These are phyloP conservation scores for Fistularia tabacaria DNA, from an alignment of 2,797 vertebrate genomes.

Conservation along the genomic window DNA sequence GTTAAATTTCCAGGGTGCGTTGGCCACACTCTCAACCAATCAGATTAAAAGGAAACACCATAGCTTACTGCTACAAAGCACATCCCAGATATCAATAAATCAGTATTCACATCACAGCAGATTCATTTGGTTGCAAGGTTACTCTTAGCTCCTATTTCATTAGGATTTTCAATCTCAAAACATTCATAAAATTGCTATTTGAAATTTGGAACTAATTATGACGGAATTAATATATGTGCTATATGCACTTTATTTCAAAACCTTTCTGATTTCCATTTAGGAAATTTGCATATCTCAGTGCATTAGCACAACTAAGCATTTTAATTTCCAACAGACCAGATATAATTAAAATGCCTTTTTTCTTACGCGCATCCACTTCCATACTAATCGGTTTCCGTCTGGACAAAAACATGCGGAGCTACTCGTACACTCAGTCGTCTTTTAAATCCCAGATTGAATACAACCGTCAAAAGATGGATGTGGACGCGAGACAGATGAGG, in stretches of 20 bases:
- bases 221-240: constrained; percentile 1
- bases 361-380: too few species aligned
- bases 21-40: too few species aligned
- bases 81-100: too few species aligned
- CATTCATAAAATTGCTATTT: neutral
- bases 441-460: constrained; percentile 85
- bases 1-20: too few species aligned
- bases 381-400: neutral
- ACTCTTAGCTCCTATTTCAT: too few species aligned
- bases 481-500: constrained; percentile 87
- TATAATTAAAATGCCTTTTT: too few species aligned
- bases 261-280: neutral
- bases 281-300: neutral
- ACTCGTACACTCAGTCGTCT: neutral
- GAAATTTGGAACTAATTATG: neutral
- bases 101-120: too few species aligned
- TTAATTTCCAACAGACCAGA: neutral
- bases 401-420: neutral
- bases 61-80: too few species aligned
- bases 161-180: too few species aligned
- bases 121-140: too few species aligned
- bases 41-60: too few species aligned
- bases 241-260: neutral
- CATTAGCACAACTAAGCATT: neutral
- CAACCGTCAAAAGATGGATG: constrained; percentile 85